A percentile compares a stretch with the other conserved stretches of the same genome.
Conservation (phyloP, 2,888 invertebrate species). For the Diaphora mendica region DNA sequence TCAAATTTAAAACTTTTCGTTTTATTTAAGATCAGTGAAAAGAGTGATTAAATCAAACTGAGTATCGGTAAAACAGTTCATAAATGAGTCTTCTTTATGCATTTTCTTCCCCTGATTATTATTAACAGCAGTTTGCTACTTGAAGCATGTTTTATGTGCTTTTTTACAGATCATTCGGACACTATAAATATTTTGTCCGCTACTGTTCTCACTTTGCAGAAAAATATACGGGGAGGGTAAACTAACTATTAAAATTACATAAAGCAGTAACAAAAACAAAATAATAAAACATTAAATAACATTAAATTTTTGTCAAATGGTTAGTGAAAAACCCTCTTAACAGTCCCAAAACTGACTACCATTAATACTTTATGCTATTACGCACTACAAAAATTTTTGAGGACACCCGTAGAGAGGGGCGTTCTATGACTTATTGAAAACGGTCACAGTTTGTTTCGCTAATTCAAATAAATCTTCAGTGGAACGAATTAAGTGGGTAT, state of each 20-base stretch:
- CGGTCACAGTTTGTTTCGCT: constrained; percentile 22
- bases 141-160: too few species aligned
- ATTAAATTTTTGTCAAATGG: too few species aligned
- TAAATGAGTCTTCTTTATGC: too few species aligned
- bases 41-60: neutral
- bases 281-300: neutral
- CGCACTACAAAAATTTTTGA: constrained; percentile 23
- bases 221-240: neutral
- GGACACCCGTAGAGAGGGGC: constrained; percentile 15
- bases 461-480: constrained; percentile 36
- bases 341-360: constrained; percentile 18
- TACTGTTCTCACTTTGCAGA: too few species aligned
- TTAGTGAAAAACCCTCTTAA: constrained; percentile 6
- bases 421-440: constrained; percentile 24
- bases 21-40: too few species aligned
- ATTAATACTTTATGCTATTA: constrained; percentile 15
- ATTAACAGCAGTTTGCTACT: too few species aligned
- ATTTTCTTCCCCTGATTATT: too few species aligned
- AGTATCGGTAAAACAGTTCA: too few species aligned
- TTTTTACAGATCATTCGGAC: too few species aligned
- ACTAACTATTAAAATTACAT: neutral
- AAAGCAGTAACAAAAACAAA: neutral
- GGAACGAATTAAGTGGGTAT: constrained; percentile 16
- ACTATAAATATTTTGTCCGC: too few species aligned
- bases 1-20: too few species aligned